Base-by-base conservation (phyloP, 2,797 vertebrate genomes). In the Pogonophryne albipinna region DNA sequence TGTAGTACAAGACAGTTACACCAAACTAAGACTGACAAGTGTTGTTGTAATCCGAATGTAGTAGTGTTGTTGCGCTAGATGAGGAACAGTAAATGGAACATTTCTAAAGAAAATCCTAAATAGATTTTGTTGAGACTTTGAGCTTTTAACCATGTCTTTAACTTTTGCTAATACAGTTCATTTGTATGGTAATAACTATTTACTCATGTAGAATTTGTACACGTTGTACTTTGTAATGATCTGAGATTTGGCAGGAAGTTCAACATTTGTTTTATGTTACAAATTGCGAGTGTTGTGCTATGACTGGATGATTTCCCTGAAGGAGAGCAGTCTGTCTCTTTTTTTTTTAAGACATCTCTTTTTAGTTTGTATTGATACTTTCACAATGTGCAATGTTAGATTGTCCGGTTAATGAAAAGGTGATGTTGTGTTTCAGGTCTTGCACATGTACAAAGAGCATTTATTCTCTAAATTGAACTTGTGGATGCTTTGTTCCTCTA, bases 1-100 rank as follows among this genome's bases (percentile, higher is more conserved):
- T 74, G 49, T 59, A 55, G 67, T 85, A 78, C 46, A 64, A 84
- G 57, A 71, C 72, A 71, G 51, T 23, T 67, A 23, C 55, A 71
- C 12, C 80, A 60, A 74, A 79, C 50, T 62, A 12, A 66, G 74
- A 71, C 47, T 59, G 68, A 76, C 44, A 44, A 71, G 60, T 55
- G 27, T n/a, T 66, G 52, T 41, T 61, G 34, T 41, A 10, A 67
- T 34, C 41, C 34, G 53, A 49, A 51, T 59, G 19, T 15, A 31
- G 46, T 17, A 27, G 3, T 67, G 10, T 46, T 69, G 47, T 45
- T 42, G 31, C 57, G 45, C 12, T 51, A 67, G 56, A 67, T 67
- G 46, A 60, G 66, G 41, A 66, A 62, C 7, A 16, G 10, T 41
- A 20, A 68, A 20, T 17, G 8, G 20, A 5, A 56, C 44, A 42